A percentile compares a stretch with the other conserved stretches of the same genome.
These are phyloP conservation scores for Halictus ligatus DNA, from an alignment of 2,888 invertebrate species.

Conservation along the genomic window DNA sequence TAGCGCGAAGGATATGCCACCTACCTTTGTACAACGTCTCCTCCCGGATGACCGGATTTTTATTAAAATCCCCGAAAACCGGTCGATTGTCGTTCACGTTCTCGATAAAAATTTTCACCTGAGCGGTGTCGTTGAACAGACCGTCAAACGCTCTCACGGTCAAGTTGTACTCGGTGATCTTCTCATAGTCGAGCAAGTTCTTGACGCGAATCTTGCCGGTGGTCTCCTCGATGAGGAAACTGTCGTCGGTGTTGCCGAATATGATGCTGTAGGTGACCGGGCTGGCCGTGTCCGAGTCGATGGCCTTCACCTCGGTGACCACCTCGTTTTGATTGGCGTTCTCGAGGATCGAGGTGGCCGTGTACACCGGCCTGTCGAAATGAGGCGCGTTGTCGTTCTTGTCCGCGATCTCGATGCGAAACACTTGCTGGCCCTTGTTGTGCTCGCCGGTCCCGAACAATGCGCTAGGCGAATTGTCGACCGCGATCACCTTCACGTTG, in stretches of 20 bases:
- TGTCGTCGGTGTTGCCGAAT: constrained; percentile 93
- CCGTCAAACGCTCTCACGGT: constrained; percentile 94
- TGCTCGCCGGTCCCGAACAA: constrained; percentile 88
- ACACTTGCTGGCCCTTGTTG: constrained; percentile 92
- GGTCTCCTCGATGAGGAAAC: constrained; percentile 93
- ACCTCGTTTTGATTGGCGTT: constrained; percentile 93
- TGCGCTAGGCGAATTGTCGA: constrained; percentile 95
- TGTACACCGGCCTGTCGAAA: constrained; percentile 91
- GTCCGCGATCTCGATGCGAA: constrained; percentile 96
- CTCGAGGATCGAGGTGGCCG: constrained; percentile 91
- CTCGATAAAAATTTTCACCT: constrained; percentile 93
- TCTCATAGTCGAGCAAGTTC: constrained; percentile 92
- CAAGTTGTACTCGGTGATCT: constrained; percentile 93
- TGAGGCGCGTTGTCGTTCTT: constrained; percentile 97
- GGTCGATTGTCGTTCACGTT: constrained; percentile 98
- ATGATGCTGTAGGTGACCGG: constrained; percentile 94
- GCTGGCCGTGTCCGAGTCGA: constrained; percentile 95
- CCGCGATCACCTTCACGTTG: constrained; percentile 95
- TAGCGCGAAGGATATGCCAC: background rate
- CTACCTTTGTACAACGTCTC: constrained; percentile 88
- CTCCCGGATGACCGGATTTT: constrained; percentile 91
- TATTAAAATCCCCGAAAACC: constrained; percentile 89
- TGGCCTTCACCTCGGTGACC: constrained; percentile 94
- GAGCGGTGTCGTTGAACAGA: constrained; percentile 92
- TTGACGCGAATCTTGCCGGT: constrained; percentile 95